These are phyloP conservation scores for Ormyrus pomaceus DNA, from an alignment of 2,888 invertebrate species.

Conservation along the genomic window DNA sequence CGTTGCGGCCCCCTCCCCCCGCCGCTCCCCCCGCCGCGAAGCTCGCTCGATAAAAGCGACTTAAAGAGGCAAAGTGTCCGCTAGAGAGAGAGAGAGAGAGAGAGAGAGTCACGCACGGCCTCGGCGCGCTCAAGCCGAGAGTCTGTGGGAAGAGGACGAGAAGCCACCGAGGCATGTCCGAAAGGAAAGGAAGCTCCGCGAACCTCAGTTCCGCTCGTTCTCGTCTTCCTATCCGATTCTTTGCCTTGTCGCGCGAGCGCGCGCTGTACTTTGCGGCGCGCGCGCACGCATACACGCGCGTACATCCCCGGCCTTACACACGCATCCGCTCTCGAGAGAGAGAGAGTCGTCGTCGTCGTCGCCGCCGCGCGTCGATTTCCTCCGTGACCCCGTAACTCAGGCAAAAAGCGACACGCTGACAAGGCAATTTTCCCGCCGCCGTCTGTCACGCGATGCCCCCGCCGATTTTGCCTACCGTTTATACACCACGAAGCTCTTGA, in stretches of 20 bases:
- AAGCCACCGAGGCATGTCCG: conserved; percentile 71
- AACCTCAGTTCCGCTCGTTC: conserved; percentile 75
- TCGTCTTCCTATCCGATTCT: conserved; percentile 69
- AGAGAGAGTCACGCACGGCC: conserved; percentile 34
- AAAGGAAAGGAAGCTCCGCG: conserved; percentile 74
- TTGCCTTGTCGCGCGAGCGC: conserved; percentile 40
- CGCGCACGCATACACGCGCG: background rate
- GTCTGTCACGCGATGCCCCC: no score
- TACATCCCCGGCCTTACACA: no score
- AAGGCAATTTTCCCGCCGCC: conserved; percentile 31
- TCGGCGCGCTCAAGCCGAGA: conserved; percentile 11
- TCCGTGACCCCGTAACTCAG: conserved; percentile 40
- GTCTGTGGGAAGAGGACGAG: conserved; percentile 74
- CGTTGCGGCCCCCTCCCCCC: background rate
- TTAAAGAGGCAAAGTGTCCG: conserved; percentile 36
- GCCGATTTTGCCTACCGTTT: background rate
- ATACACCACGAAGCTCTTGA: background rate
- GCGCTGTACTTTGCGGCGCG: conserved; percentile 23
- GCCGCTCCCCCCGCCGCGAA: no score
- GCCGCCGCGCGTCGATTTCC: conserved; percentile 43
- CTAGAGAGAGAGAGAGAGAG: background rate
- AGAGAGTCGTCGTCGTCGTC: background rate
- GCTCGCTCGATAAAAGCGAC: background rate
- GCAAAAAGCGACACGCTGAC: conserved; percentile 25
- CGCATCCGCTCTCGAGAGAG: conserved; percentile 32